A percentile compares a stretch with the other conserved stretches of the same genome.
phyloP scores from a whole-genome alignment of 2,113 vertebrate species.

The Mormoops blainvillei region DNA sequence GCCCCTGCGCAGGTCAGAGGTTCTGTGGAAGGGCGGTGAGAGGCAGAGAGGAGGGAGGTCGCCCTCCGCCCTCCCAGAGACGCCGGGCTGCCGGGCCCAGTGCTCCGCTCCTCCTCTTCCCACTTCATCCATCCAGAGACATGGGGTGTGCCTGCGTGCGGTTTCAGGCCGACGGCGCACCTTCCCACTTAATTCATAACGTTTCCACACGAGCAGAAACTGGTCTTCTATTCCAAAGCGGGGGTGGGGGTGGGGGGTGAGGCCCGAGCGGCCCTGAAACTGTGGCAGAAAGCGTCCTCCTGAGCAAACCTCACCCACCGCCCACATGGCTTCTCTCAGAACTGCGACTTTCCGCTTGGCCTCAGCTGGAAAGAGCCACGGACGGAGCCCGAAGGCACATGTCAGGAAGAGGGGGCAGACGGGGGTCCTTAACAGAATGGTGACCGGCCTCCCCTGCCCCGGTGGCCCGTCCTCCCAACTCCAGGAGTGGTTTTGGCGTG shows the following conservation, averaged over 20 bases:
- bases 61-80: not conserved
- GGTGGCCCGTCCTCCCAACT: not conserved
- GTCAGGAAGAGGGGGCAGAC: not conserved
- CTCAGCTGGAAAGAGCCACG: not conserved
- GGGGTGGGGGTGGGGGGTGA: not conserved
- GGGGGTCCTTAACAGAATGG: not conserved
- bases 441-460: too few species aligned
- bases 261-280: not conserved
- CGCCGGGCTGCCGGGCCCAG: not conserved
- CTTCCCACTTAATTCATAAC: not conserved
- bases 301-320: not conserved
- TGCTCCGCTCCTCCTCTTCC: not conserved
- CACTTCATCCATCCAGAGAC: not conserved
- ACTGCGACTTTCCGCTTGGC: not conserved
- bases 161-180: not conserved
- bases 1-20: not conserved
- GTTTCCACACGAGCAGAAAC: not conserved
- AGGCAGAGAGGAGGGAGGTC: not conserved
- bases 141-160: not conserved
- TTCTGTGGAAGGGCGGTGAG: not conserved
- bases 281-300: not conserved
- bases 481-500: not conserved
- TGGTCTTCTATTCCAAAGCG: not conserved
- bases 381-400: rapidly evolving
- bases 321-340: not conserved